These are phyloP conservation scores for Rissa tridactyla DNA, from an alignment of 2,113 vertebrate genomes.

Conservation along the genomic window DNA sequence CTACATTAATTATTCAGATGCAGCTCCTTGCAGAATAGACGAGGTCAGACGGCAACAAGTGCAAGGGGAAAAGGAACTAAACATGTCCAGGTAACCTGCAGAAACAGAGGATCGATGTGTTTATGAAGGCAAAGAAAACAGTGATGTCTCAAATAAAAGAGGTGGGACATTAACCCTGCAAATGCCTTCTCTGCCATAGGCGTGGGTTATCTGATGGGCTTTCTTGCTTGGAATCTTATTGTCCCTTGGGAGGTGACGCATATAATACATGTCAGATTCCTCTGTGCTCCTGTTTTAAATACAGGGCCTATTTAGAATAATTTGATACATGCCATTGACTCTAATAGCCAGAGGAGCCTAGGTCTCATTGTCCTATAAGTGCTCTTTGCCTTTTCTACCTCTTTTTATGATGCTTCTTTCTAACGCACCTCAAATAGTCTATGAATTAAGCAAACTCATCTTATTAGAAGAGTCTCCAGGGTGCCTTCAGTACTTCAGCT, in stretches of 20 bases:
- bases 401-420: conserved; percentile 1
- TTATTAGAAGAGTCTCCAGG: conserved; percentile 49
- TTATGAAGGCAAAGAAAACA: background rate
- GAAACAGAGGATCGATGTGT: background rate
- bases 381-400: background rate
- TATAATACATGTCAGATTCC: background rate
- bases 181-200: background rate
- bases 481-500: background rate
- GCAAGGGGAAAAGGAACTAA: background rate
- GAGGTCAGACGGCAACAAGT: background rate
- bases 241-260: background rate
- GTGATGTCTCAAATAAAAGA: background rate
- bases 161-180: background rate
- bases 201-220: background rate
- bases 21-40: background rate
- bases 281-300: background rate
- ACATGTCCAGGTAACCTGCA: background rate
- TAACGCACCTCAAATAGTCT: conserved; percentile 27
- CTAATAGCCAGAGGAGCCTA: background rate
- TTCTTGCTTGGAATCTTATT: background rate
- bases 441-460: conserved; percentile 60
- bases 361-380: background rate
- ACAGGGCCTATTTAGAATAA: background rate
- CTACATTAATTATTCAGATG: conserved; percentile 17
- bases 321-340: background rate